Evolutionary conservation across 2,888 invertebrate species (phyloP), one percentile per base, ranked within the genome.

Genomic region (Drepana falcataria): DNA sequence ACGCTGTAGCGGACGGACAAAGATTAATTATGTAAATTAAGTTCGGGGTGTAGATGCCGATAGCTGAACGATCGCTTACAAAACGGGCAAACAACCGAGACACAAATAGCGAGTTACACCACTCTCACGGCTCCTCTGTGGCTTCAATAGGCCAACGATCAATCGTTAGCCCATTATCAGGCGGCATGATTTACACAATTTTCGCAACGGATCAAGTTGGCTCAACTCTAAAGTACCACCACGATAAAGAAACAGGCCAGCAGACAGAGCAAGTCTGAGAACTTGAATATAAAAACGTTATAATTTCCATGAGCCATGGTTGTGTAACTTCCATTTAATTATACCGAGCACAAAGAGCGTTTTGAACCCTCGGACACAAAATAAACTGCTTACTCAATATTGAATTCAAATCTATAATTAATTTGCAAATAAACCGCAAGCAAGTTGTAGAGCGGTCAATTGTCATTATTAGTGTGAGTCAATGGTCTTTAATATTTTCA

Each of bases 11-110:
- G 67, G 69, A 66, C 61, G 64, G 69, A 68, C 77, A 62, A 75
- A 78, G 81, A 86, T 83, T 83, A 83, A 81, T 85, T 83, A 85
- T 83, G 82, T 75, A 81, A 82, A 85, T 81, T 73, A 76, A 71
- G 71, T 75, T 76, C 70, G 72, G 75, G 69, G 73, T 79, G 76
- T 75, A 78, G 69, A 72, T 73, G 75, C 70, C 75, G 77, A 80
- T 83, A 77, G 71, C 69, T 69, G 70, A 73, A 69, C 73, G 71
- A 73, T 73, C 67, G 69, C 72, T 73, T 64, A 74, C 75, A 71
- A 79, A 81, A 77, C 71, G 74, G 62, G 61, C 60, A 62, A 69
- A 60, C 63, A 59, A 40, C 51, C 40, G 35, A 40, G 33, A 5
- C 60, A 68, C 58, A 59, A 54, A 63, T 57, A 58, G 59, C 57